Conservation (phyloP, 2,113 vertebrate genomes). For the Burhinus bistriatus region DNA sequence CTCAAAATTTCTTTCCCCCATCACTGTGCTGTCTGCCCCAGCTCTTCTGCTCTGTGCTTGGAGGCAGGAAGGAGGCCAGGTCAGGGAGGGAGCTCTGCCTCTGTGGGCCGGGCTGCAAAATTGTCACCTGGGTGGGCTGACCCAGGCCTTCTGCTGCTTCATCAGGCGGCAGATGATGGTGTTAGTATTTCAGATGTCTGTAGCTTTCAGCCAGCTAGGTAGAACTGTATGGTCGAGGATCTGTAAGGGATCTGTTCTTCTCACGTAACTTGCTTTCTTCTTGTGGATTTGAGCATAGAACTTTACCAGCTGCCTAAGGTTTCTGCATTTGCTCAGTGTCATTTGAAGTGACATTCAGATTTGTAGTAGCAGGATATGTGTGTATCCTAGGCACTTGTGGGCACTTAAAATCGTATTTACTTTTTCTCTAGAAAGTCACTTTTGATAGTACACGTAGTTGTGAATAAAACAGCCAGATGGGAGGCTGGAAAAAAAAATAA, state of each 20-base stretch:
- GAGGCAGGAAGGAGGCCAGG: background rate
- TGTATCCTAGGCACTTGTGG: background rate
- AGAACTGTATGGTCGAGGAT: background rate
- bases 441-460: background rate
- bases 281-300: background rate
- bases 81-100: background rate
- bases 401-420: background rate
- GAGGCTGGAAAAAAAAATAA: background rate
- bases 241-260: background rate
- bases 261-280: background rate
- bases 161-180: no score
- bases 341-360: background rate
- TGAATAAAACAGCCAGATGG: background rate
- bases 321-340: background rate
- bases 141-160: background rate
- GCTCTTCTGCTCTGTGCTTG: rapidly evolving
- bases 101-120: no score
- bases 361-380: background rate
- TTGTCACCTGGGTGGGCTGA: background rate
- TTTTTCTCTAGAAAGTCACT: background rate
- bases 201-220: background rate
- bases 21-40: rapidly evolving
- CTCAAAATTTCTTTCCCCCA: rapidly evolving
- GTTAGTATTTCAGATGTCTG: no score
- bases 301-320: background rate